Evolutionary conservation across 1,140 invertebrate species (phyloP).

Genomic region (Brachionus sp.): DNA sequence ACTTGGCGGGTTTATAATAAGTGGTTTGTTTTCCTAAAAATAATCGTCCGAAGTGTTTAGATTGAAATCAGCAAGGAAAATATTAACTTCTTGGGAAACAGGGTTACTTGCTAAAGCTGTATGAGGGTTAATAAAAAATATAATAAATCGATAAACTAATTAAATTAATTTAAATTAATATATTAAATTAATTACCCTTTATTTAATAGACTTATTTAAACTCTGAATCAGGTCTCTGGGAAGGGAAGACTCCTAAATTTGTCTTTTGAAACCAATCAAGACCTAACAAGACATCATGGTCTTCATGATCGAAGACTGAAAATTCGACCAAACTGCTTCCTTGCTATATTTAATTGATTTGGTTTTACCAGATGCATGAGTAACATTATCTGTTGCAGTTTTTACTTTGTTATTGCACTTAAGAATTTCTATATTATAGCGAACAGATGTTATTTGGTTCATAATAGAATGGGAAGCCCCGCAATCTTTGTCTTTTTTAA

Average conservation of each 20-base stretch:
- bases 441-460: not conserved
- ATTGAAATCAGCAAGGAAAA: no score
- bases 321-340: not conserved
- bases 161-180: no score
- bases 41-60: no score
- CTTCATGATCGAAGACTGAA: not conserved
- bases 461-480: not conserved
- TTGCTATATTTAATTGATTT: not conserved
- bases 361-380: not conserved
- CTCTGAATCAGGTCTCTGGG: no score
- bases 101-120: no score
- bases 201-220: no score
- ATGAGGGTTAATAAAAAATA: no score
- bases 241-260: not conserved
- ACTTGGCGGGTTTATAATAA: no score
- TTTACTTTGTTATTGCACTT: not conserved
- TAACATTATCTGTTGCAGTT: not conserved
- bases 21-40: no score
- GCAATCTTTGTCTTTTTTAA: not conserved
- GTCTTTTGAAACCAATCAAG: not conserved
- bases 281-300: not conserved
- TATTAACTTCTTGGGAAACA: no score
- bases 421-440: not conserved
- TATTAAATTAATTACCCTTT: no score
- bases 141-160: no score